A percentile compares a stretch with the other conserved stretches of the same genome.
phyloP scores from a whole-genome alignment of 2,797 vertebrate genomes.

The Taenioides sp. region DNA sequence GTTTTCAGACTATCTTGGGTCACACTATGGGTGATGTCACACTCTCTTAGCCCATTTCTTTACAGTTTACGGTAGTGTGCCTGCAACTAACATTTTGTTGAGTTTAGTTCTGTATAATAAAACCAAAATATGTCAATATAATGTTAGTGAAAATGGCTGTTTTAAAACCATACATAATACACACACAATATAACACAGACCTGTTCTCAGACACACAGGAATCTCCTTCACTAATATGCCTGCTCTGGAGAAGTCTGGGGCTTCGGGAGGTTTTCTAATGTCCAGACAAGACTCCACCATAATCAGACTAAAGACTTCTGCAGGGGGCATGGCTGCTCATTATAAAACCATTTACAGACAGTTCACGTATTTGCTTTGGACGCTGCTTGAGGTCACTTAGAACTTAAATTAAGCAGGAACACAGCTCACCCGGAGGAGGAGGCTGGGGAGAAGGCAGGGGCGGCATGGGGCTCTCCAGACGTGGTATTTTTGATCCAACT shows the following conservation, averaged over 20 bases:
- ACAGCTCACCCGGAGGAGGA: constrained; percentile 84
- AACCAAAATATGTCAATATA: neutral
- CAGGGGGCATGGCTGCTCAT: constrained; percentile 31
- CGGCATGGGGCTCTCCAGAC: constrained; percentile 91
- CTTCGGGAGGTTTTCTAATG: constrained; percentile 37
- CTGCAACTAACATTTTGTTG: neutral
- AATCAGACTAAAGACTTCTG: constrained; percentile 44
- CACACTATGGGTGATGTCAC: too few species aligned
- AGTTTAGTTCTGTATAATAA: neutral
- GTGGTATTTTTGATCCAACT: constrained; percentile 89
- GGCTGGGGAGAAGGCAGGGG: constrained; percentile 88
- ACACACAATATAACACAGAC: constrained; percentile 12
- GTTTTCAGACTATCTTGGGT: too few species aligned
- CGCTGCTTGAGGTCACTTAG: neutral
- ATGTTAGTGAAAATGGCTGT: neutral
- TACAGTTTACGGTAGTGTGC: neutral
- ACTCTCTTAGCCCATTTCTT: too few species aligned
- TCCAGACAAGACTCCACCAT: constrained; percentile 49
- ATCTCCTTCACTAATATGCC: constrained; percentile 49
- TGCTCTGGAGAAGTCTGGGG: constrained; percentile 47
- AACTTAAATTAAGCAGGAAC: constrained; percentile 4
- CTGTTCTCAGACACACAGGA: constrained; percentile 33
- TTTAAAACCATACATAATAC: too few species aligned
- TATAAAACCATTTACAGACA: constrained; percentile 14
- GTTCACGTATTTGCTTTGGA: neutral